A percentile compares a stretch with the other conserved stretches of the same genome.
Conservation (phyloP, 2,113 vertebrate genomes). For the Etheostoma cragini region DNA sequence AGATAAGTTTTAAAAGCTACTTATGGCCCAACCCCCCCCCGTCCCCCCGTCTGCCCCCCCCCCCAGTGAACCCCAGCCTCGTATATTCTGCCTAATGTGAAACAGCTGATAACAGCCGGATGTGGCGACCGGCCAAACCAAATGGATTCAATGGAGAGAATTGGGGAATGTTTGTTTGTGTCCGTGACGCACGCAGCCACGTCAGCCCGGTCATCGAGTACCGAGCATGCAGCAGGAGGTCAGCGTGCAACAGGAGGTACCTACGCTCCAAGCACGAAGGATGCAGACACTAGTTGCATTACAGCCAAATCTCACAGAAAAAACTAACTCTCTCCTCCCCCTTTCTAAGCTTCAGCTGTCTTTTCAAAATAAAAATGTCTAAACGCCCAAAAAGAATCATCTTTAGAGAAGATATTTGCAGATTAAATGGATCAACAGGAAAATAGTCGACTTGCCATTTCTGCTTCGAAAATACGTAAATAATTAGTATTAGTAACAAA, state of each 20-base stretch:
- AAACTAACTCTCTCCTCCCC: no score
- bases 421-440: no score
- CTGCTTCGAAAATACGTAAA: no score
- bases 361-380: no score
- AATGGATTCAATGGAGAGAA: conserved; percentile 10
- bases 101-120: conserved; percentile 46
- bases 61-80: conserved; percentile 5
- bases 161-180: not conserved
- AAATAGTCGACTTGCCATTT: no score
- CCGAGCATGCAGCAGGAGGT: not conserved
- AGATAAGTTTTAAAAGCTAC: conserved; percentile 5
- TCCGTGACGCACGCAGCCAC: not conserved
- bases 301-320: not conserved
- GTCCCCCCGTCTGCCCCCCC: no score
- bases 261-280: not conserved
- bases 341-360: no score
- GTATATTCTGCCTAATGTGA: conserved; percentile 21
- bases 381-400: no score
- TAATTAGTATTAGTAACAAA: no score
- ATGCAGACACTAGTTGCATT: not conserved
- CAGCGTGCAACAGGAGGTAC: not conserved
- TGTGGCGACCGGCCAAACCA: conserved; percentile 13
- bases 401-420: no score
- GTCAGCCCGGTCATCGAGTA: not conserved
- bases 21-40: not conserved